Percentiles rank a stretch among this genome's conserved stretches.
Evolutionary conservation across 2,888 invertebrate species (phyloP).

Genomic region (Cremastinae sp.): DNA sequence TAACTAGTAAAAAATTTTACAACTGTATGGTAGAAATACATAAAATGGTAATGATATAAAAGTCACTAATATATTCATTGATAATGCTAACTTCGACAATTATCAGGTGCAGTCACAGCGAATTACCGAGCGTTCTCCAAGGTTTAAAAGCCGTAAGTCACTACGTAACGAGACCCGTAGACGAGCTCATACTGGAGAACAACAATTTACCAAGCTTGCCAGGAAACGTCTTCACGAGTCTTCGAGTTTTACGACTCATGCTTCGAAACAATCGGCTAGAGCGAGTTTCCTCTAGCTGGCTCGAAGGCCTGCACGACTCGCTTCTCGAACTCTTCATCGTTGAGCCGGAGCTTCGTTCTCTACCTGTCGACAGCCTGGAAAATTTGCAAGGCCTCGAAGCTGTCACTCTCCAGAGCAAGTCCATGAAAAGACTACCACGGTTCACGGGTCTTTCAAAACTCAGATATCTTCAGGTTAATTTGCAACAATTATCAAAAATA

Average conservation of each 20-base stretch:
- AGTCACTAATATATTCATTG: too few relatives aligned
- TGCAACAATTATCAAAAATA: too few relatives aligned
- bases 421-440: constrained; percentile 87
- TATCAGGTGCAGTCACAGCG: constrained; percentile 95
- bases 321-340: constrained; percentile 92
- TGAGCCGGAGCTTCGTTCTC: constrained; percentile 89
- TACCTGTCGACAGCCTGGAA: constrained; percentile 89
- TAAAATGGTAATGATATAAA: too few relatives aligned
- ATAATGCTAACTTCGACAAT: neutral
- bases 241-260: constrained; percentile 90
- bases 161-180: constrained; percentile 86
- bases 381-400: constrained; percentile 90
- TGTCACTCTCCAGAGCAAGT: constrained; percentile 89
- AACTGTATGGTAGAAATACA: too few relatives aligned
- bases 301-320: constrained; percentile 88
- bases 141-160: constrained; percentile 87
- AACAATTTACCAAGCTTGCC: constrained; percentile 93
- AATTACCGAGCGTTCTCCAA: constrained; percentile 88
- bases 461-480: constrained; percentile 85
- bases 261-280: constrained; percentile 91
- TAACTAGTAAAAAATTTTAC: too few relatives aligned
- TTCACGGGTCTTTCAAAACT: constrained; percentile 87
- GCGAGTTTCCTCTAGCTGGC: constrained; percentile 90
- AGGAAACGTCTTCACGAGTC: constrained; percentile 88
- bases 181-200: constrained; percentile 93